Evolutionary conservation across 2,888 invertebrate genomes (phyloP).

Genomic region (Flabesymbios commensalis): DNA sequence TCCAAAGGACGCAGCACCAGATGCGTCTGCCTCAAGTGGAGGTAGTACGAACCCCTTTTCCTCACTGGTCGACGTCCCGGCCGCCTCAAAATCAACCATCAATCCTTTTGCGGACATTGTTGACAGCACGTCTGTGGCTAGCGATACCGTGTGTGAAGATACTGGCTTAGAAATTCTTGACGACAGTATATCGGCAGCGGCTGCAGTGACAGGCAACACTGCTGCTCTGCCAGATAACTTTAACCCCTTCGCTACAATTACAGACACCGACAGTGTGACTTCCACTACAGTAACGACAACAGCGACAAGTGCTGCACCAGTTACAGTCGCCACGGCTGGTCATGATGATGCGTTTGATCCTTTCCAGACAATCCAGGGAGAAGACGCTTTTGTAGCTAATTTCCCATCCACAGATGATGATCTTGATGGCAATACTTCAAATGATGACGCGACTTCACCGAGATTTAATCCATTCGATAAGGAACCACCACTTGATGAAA

Average conservation of each 20-base stretch:
- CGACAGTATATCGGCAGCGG: not conserved
- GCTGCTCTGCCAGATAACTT: slow-evolving; percentile 9
- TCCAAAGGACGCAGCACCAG: no score
- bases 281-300: not conserved
- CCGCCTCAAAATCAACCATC: not conserved
- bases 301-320: not conserved
- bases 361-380: slow-evolving; percentile 39
- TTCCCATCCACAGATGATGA: slow-evolving; percentile 16
- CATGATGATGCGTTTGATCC: slow-evolving; percentile 39
- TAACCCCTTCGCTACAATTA: slow-evolving; percentile 36
- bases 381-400: slow-evolving; percentile 26
- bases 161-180: not conserved
- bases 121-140: not conserved
- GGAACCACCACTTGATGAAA: slow-evolving; percentile 56
- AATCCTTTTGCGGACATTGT: slow-evolving; percentile 19
- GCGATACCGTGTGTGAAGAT: not conserved
- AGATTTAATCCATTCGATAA: slow-evolving; percentile 62
- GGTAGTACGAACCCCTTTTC: slow-evolving; percentile 11
- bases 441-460: slow-evolving; percentile 33
- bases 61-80: slow-evolving; percentile 2
- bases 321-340: not conserved
- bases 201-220: not conserved
- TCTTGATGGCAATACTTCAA: slow-evolving; percentile 1
- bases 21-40: not conserved
- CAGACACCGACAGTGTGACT: slow-evolving; percentile 11